A percentile compares a stretch with the other conserved stretches of the same genome.
Conservation (phyloP, 2,888 invertebrate species). For the Ectemnius lituratus region DNA sequence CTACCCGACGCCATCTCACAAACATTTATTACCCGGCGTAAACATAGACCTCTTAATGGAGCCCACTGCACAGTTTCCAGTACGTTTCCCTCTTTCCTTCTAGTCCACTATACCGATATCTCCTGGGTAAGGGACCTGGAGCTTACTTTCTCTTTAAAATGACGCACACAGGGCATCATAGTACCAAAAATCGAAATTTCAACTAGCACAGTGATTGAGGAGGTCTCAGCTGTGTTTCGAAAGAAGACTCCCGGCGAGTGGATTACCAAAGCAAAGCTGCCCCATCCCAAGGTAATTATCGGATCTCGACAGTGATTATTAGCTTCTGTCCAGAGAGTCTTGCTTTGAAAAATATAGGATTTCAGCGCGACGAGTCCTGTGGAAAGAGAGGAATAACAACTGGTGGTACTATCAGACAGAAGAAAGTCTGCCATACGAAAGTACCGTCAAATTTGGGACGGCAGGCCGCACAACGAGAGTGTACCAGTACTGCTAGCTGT, state of each 20-base stretch:
- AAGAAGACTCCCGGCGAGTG: conserved; percentile 52
- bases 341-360: no score
- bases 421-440: conserved; percentile 72
- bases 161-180: conserved; percentile 82
- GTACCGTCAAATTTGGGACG: conserved; percentile 51
- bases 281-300: conserved; percentile 72
- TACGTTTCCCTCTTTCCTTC: conserved; percentile 71
- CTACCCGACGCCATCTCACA: conserved; percentile 81
- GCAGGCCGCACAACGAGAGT: no score
- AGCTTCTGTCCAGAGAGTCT: no score
- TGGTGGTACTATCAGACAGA: conserved; percentile 70
- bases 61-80: conserved; percentile 83
- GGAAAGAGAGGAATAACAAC: conserved; percentile 53
- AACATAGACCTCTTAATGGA: conserved; percentile 85
- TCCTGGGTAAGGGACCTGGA: neutral
- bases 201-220: conserved; percentile 84
- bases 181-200: conserved; percentile 86
- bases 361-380: no score
- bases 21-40: conserved; percentile 80
- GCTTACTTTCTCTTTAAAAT: conserved; percentile 45
- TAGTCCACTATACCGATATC: neutral
- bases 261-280: conserved; percentile 76
- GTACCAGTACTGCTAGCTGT: no score
- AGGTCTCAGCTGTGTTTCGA: conserved; percentile 76
- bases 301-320: neutral